Evolutionary conservation across 2,888 invertebrate genomes (phyloP), one percentile per base, ranked within the genome.

Genomic region (Sceliomorpha sp.): DNA sequence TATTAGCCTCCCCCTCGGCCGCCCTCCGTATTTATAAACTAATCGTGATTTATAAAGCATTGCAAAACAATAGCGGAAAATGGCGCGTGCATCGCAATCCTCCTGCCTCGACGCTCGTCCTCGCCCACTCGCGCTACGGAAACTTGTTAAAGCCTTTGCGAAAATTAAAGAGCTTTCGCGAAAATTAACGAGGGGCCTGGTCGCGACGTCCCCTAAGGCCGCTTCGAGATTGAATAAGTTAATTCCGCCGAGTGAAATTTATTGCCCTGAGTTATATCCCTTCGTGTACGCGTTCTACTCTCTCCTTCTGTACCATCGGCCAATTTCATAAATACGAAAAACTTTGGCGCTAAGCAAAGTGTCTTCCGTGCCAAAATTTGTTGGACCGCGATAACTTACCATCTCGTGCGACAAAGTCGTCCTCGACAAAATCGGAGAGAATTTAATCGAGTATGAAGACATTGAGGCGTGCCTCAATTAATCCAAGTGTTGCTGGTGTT

Each of bases 11-110:
- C 68, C 39, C 45, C 62, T n/a, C n/a, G 42, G 45, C 53, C 34
- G 53, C 62, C 59, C 47, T 40, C 62, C 70, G 77, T 81, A 80
- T 80, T 82, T 81, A 83, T 81, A 80, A 82, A 84, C 81, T 85
- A 84, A 86, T 86, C 79, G 80, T 85, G 84, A 84, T 86, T 84
- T 86, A 85, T 85, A 83, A 84, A 83, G 78, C 81, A 69, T 67
- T 71, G 72, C 62, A 70, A 80, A 84, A 79, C 79, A 83, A 84
- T 77, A 77, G 77, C 56, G 68, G 50, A 62, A 71, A 72, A 59
- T 73, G 75, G 71, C 73, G 74, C 74, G 78, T 81, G 80, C 76
- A 81, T 82, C 82, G 75, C 69, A 42, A 36, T 34, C 58, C 26
- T 45, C 51, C 56, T 51, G n/a, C n/a, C n/a, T 62, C 50, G 67